Evolutionary conservation across 1,140 invertebrate genomes (phyloP), one percentile per base, ranked within the genome.

Genomic region (Drosophila ogumai): DNA sequence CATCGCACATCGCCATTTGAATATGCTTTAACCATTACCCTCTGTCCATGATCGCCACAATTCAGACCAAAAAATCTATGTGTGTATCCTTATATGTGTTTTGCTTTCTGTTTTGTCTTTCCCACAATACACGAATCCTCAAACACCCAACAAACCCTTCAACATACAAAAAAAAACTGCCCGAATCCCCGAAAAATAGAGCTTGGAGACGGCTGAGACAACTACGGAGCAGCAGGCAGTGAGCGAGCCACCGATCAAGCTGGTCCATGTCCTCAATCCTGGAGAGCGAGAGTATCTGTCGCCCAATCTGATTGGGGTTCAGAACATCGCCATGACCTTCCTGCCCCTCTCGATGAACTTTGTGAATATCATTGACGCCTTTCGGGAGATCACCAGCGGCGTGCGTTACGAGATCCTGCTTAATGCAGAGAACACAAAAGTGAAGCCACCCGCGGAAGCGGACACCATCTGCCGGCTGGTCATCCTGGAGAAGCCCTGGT

Each of bases 321-420:
- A 91, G 58, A 92, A 92, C 64, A 92, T 92, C 32, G 91, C 91
- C 46, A 91, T 91, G 86, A 81, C 81, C 46, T 92, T 90, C 61
- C 57, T 93, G 54, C 92, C 92, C 13, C 78, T 91, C 31, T 78
- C 88, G 25, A 88, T 91, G 75, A 90, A 85, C 36, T 93, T 92
- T 65, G 57, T 91, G 12, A 91, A 92, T 47, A 80, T 92, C 9
- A 87, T 92, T 47, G 87, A 91, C 63, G 92, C 92, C 36, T 92
- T 60, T 50, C 61, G 92, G 15, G 92, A 93, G 69, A 90, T 93
- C 65, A 90, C 92, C 4, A 85, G 91, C 56, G 92, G 92, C 0
- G 80, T 93, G 10, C 82, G 82, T n/a, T 93, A 93, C 55, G 91
- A 92, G 50, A 82, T 93, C 13, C 19, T 91, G 6, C 46, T 92